Conservation (phyloP, 2,797 vertebrate genomes). For the Syngnathus rostellatus region DNA sequence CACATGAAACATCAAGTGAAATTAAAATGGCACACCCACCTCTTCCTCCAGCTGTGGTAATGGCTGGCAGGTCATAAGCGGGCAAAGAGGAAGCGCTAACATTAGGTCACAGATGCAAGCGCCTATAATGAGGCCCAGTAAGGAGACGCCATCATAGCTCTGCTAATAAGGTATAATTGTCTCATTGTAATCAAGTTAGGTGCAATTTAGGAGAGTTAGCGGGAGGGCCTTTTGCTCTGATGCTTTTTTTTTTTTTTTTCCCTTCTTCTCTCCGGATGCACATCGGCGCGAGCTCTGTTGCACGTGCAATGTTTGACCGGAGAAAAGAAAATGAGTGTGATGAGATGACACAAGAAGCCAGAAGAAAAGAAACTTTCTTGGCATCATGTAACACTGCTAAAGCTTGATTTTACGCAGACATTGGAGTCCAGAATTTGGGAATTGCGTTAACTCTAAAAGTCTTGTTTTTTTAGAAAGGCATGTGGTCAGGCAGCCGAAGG, state of each 20-base stretch:
- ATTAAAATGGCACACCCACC: conserved; percentile 1
- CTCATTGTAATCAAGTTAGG: conserved; percentile 65
- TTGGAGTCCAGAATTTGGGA: too few species aligned
- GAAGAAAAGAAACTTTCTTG: background rate
- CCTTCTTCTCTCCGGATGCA: conserved; percentile 39
- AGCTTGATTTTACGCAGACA: too few species aligned
- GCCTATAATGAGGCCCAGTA: conserved; percentile 59
- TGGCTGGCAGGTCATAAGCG: conserved; percentile 54
- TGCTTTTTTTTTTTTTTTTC: conserved; percentile 17
- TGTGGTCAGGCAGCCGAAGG: too few species aligned
- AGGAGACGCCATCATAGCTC: conserved; percentile 61
- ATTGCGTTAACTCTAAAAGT: too few species aligned
- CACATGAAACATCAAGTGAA: conserved; percentile 1
- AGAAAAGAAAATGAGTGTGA: background rate
- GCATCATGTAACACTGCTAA: too few species aligned
- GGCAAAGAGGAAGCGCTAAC: conserved; percentile 53
- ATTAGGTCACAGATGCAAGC: conserved; percentile 56
- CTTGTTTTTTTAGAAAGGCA: too few species aligned
- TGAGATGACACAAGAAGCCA: background rate
- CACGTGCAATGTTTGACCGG: background rate
- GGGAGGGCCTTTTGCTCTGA: conserved; percentile 54
- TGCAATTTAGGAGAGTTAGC: conserved; percentile 57
- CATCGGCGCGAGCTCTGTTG: conserved; percentile 35
- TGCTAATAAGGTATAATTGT: conserved; percentile 68
- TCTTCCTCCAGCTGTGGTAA: conserved; percentile 44